Base-by-base conservation (phyloP, 2,888 invertebrate genomes). In the Ophion costatus region DNA sequence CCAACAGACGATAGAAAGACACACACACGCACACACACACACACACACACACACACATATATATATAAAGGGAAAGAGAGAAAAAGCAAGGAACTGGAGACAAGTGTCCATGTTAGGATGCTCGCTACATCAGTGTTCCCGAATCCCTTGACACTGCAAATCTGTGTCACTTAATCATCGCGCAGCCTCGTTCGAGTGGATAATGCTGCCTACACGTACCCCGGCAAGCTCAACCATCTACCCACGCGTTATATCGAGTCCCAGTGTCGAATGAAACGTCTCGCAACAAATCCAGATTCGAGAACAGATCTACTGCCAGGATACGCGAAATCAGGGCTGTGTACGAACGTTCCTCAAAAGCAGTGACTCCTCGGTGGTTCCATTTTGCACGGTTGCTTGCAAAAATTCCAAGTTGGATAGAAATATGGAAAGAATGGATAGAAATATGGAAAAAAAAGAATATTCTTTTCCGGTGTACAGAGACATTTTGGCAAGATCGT, bases 101-200 rank as follows among this genome's bases (percentile, higher is more conserved):
- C 86, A 85, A 85, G 85, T 85, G 85, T 79, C 73, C 70, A 56
- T 79, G 79, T 82, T 80, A 73, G 67, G 45, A 76, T 82, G 59
- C 82, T 82, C 42, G 57, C 74, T 38, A 56, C 78, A 77, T 57
- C 71, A 64, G 29, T 70, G 70, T 64, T 61, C 79, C 67, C 59
- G 57, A 83, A 87, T 87, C 88, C 88, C 88, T 78, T 74, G 88
- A 83, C 80, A 73, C 87, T 88, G 82, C 79, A 85, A 88, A 88
- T 87, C 88, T 87, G 86, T 87, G 84, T 86, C 86, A 87, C 88
- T 87, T 87, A 87, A 88, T 87, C 87, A 86, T 88, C 85, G 82
- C 61, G 61, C 24, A 71, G 61, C 33, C 51, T 51, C 59, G 56
- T 61, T 38, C 57, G 29, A 84, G 79, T 84, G 71, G 64, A 79